These are phyloP conservation scores for Vipera ursinii DNA, from an alignment of 2,797 vertebrate genomes.

Conservation along the genomic window DNA sequence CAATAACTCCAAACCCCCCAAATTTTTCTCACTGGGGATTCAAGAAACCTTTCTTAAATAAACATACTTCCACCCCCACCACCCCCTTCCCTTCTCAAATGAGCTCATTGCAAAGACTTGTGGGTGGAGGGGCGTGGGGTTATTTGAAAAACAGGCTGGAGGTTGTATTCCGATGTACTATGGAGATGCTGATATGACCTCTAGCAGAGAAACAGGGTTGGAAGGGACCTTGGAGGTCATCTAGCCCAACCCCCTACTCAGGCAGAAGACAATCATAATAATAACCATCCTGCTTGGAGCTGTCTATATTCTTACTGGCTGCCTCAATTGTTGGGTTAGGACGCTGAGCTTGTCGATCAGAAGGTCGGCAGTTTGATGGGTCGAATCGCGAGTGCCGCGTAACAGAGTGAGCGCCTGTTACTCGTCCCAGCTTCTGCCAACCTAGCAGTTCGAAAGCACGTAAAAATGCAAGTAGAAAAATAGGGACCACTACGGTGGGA, in stretches of 20 bases:
- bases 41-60: conserved; percentile 54
- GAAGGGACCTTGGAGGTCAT: neutral
- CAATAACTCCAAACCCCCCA: conserved; percentile 23
- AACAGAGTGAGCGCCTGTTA: too few relatives aligned
- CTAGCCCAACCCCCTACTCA: neutral
- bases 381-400: too few relatives aligned
- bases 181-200: neutral
- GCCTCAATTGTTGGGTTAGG: neutral
- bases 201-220: neutral
- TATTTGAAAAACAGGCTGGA: neutral
- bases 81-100: neutral
- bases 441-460: too few relatives aligned
- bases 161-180: neutral
- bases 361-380: too few relatives aligned
- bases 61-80: neutral
- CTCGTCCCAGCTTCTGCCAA: too few relatives aligned
- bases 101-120: neutral
- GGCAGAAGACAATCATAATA: neutral
- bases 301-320: neutral
- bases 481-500: too few relatives aligned
- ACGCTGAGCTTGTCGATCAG: too few relatives aligned
- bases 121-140: neutral
- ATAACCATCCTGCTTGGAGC: neutral
- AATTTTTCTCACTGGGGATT: conserved; percentile 26
- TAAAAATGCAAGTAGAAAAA: too few relatives aligned